A percentile compares a stretch with the other conserved stretches of the same genome.
Conservation (phyloP, 2,113 vertebrate species). For the Psittacula cyanocephala region DNA sequence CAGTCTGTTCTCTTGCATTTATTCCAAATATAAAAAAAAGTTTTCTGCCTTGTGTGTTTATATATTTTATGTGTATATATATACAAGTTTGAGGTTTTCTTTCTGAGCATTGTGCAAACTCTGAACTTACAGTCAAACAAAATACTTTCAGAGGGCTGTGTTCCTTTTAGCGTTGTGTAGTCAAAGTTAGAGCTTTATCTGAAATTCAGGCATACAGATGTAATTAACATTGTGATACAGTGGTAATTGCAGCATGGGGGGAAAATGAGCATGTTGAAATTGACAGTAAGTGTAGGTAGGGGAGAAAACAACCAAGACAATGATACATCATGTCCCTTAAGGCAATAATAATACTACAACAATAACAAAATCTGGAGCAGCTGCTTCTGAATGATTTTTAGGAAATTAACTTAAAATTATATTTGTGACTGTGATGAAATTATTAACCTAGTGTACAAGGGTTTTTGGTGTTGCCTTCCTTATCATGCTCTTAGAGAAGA, state of each 20-base stretch:
- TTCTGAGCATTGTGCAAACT: not conserved
- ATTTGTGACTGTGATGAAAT: not conserved
- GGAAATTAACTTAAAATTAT: not conserved
- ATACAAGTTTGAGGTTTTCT: fast-evolving
- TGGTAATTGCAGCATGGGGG: not conserved
- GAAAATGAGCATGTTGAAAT: not conserved
- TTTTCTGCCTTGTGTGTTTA: not conserved
- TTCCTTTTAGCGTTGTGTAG: not conserved
- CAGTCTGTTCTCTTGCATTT: not conserved
- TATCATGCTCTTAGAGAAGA: not conserved
- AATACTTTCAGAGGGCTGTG: not conserved
- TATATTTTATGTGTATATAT: not conserved
- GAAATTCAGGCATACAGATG: not conserved
- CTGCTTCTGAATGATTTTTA: not conserved
- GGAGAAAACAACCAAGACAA: not conserved
- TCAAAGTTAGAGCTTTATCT: not conserved
- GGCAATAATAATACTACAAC: not conserved
- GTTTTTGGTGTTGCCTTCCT: not conserved
- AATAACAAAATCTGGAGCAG: not conserved
- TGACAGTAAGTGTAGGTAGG: not conserved
- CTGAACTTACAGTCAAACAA: not conserved
- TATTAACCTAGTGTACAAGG: not conserved
- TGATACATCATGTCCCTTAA: not conserved
- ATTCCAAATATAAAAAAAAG: not conserved
- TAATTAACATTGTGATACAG: not conserved